A percentile compares a stretch with the other conserved stretches of the same genome.
phyloP scores from a whole-genome alignment of 2,797 vertebrate species.

The Platyrinchus mystaceus region DNA sequence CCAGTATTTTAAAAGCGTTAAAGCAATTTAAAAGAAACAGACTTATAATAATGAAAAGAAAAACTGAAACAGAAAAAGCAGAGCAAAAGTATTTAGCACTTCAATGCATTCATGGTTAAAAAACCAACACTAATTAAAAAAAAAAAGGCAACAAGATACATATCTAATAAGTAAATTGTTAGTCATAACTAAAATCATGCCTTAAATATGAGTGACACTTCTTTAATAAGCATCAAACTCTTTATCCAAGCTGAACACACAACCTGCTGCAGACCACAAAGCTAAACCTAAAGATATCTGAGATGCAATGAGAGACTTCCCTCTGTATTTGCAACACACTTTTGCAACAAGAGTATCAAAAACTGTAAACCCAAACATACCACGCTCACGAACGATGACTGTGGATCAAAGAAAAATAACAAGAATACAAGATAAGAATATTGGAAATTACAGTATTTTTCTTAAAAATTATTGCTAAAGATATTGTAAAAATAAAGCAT shows the following conservation, averaged over 20 bases:
- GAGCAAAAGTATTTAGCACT: conserved; percentile 63
- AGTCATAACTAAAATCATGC: conserved; percentile 67
- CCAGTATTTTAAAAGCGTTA: conserved; percentile 61
- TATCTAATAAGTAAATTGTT: conserved; percentile 61
- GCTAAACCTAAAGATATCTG: conserved; percentile 54
- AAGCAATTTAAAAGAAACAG: conserved; percentile 61
- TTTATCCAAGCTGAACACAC: conserved; percentile 68
- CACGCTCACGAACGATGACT: conserved; percentile 99
- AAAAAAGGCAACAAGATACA: conserved; percentile 19
- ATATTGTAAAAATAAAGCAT: background rate
- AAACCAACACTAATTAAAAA: background rate
- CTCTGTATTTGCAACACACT: conserved; percentile 62
- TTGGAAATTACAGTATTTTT: conserved; percentile 32
- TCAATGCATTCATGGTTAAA: conserved; percentile 60
- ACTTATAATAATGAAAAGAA: conserved; percentile 69
- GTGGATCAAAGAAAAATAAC: conserved; percentile 83
- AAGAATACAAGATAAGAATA: conserved; percentile 74
- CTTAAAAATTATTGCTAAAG: conserved; percentile 48
- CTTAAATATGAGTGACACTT: conserved; percentile 61
- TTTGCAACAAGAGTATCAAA: conserved; percentile 60
- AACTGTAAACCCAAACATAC: conserved; percentile 86
- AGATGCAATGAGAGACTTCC: conserved; percentile 66
- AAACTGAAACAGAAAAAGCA: conserved; percentile 62
- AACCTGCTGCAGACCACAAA: conserved; percentile 66
- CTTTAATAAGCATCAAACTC: conserved; percentile 63